Base-by-base conservation (phyloP, 2,888 invertebrate genomes). In the Metellina segmentata region DNA sequence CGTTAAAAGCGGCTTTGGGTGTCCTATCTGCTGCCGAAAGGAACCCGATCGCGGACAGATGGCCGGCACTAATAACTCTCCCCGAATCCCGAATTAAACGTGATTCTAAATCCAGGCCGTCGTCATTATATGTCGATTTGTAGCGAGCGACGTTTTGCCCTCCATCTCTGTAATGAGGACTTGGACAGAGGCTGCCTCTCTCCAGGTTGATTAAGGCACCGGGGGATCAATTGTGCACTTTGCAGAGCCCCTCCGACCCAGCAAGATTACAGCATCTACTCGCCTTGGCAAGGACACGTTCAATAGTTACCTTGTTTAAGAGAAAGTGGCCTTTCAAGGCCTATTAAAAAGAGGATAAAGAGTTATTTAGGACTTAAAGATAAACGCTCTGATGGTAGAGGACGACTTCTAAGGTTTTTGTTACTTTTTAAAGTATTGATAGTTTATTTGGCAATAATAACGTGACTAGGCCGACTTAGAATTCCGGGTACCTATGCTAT, bases 121-220 rank as follows among this genome's bases (percentile, higher is more conserved):
- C 77, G 91, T 87, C 91, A 91, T 91, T 91, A 91, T 91, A 91
- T 91, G 82, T 91, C 91, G 91, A 91, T 91, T 91, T 91, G 87
- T 87, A 90, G 81, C 81, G 51, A 71, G 72, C 34, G 61, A n/a
- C 74, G 78, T 89, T 89, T 83, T 48, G n/a, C 82, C 78, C 78
- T 78, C 83, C 83, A 85, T 89, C 81, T 53, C 70, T 61, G 52
- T 90, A 90, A 90, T 90, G 90, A 90, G 90, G 81, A 74, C 88
- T 71, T 34, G 53, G 81, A 53, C 61, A 86, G 48, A 74, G 48
- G 82, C 61, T n/a, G 19, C 71, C 48, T n/a, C 70, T n/a, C 81
- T 81, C 51, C 71, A 20, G 75, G 85, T 61, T 85, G 90, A 90
- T 90, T 85, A 89, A 85, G 85, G 78, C 79, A 79, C 74, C 8